Percentiles rank a stretch among this genome's conserved stretches.
phyloP scores from a whole-genome alignment of 2,888 invertebrate genomes.

The Autographa pulchrina region DNA sequence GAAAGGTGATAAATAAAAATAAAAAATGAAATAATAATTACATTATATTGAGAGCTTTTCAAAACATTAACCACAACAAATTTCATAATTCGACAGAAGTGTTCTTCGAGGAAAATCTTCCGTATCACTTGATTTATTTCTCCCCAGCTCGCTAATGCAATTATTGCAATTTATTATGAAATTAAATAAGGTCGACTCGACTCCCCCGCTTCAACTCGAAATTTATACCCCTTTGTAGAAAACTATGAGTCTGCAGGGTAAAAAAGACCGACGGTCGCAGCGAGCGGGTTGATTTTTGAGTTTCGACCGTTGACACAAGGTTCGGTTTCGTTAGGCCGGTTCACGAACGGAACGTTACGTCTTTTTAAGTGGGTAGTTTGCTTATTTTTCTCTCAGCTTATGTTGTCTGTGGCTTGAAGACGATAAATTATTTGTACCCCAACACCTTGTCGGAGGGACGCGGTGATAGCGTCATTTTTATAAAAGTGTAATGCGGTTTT shows the following conservation, averaged over 20 bases:
- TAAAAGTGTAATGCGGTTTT: conserved; percentile 87
- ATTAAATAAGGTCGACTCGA: conserved; percentile 86
- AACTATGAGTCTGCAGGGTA: conserved; percentile 72
- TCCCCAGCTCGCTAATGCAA: conserved; percentile 81
- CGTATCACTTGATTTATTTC: conserved; percentile 81
- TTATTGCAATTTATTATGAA: conserved; percentile 89
- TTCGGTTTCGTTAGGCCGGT: conserved; percentile 67
- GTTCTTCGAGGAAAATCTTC: conserved; percentile 66
- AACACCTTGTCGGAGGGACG: conserved; percentile 83
- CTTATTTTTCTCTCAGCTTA: conserved; percentile 87
- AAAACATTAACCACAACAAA: conserved; percentile 57
- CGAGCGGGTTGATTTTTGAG: conserved; percentile 76
- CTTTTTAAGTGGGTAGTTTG: conserved; percentile 86
- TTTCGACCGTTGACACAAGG: conserved; percentile 70
- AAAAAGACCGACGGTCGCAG: conserved; percentile 67
- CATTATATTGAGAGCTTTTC: conserved; percentile 49
- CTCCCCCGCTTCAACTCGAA: conserved; percentile 71
- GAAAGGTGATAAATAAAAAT: neutral
- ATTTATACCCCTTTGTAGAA: conserved; percentile 84
- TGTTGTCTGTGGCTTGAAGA: conserved; percentile 84
- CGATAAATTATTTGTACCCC: conserved; percentile 87
- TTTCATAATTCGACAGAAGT: conserved; percentile 66
- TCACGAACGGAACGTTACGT: conserved; percentile 68
- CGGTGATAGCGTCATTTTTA: conserved; percentile 87
- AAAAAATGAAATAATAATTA: neutral